Evolutionary conservation across 2,888 invertebrate genomes (phyloP).

Genomic region (Cryptus viduatorius): DNA sequence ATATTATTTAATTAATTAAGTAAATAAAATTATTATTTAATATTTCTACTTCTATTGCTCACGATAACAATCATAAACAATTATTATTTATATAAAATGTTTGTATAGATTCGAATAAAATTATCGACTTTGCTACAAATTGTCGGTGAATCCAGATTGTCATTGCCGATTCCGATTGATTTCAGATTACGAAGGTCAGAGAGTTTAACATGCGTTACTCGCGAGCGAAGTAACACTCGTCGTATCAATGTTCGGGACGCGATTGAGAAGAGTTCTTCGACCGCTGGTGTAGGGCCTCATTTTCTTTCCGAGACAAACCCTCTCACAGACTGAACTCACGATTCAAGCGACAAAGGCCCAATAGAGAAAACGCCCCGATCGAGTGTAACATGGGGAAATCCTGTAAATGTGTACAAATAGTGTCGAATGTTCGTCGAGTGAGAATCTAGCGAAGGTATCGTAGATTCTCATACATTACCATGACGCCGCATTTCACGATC

Average conservation of each 20-base stretch:
- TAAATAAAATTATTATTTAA: background rate
- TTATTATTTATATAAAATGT: background rate
- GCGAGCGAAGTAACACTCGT: slow-evolving; percentile 30
- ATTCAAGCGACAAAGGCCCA: slow-evolving; percentile 66
- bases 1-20: background rate
- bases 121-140: too few species aligned
- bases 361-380: slow-evolving; percentile 51
- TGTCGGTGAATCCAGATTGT: too few species aligned
- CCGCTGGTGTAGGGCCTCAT: slow-evolving; percentile 23
- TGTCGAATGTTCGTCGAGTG: slow-evolving; percentile 50
- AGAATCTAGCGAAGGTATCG: slow-evolving; percentile 44
- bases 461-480: slow-evolving; percentile 51
- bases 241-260: slow-evolving; percentile 22
- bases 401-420: slow-evolving; percentile 74
- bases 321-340: slow-evolving; percentile 44
- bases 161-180: background rate
- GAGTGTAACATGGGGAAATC: slow-evolving; percentile 51
- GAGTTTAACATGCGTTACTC: slow-evolving; percentile 52
- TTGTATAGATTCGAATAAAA: too few species aligned
- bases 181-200: slow-evolving; percentile 64
- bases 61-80: too few species aligned
- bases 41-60: background rate
- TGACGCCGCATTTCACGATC: slow-evolving; percentile 51
- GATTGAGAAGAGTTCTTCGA: slow-evolving; percentile 30
- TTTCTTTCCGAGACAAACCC: slow-evolving; percentile 23